Evolutionary conservation across 2,888 invertebrate species (phyloP), one percentile per base, ranked within the genome.

Genomic region (Chromoteleia sp.): DNA sequence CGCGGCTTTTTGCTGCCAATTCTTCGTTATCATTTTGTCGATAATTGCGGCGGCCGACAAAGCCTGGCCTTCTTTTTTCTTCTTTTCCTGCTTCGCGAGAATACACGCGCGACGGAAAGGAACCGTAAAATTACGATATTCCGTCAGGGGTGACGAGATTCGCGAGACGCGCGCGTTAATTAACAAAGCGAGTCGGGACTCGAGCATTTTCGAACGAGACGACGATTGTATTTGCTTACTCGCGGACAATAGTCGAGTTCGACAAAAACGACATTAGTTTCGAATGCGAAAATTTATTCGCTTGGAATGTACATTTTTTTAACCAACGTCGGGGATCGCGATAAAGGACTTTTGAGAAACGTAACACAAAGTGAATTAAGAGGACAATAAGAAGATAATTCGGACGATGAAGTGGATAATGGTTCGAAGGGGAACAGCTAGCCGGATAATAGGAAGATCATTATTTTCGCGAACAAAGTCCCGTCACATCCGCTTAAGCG

Each of bases 381-480:
- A 79, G 84, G 82, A 87, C 87, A 87, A 87, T 87, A 87, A 86
- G 86, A 88, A 87, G 89, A 88, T 89, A 89, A 89, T 88, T 88
- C 87, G 87, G 84, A 89, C 88, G 88, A 88, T 89, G 89, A 88
- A 88, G 88, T 85, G 87, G 87, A 89, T 89, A 89, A 89, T 89
- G 87, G 88, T 87, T 85, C 85, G 84, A 85, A 87, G 84, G 85
- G 86, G 86, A 87, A 89, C 87, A 85, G 86, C 82, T 82, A 84
- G 86, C 79, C 85, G 87, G 86, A 89, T 89, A 90, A 90, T 89
- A 88, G 89, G 87, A 89, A 88, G 89, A 89, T 90, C 89, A 89
- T 89, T 90, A 90, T 89, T 89, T 89, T 87, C 88, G 81, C 87
- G 89, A 89, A 90, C 88, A 89, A 89, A 89, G 89, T 89, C 88